Percentiles rank a stretch among this genome's conserved stretches.
These are phyloP conservation scores for Pterostichus niger DNA, from an alignment of 2,888 invertebrate species.

Conservation along the genomic window DNA sequence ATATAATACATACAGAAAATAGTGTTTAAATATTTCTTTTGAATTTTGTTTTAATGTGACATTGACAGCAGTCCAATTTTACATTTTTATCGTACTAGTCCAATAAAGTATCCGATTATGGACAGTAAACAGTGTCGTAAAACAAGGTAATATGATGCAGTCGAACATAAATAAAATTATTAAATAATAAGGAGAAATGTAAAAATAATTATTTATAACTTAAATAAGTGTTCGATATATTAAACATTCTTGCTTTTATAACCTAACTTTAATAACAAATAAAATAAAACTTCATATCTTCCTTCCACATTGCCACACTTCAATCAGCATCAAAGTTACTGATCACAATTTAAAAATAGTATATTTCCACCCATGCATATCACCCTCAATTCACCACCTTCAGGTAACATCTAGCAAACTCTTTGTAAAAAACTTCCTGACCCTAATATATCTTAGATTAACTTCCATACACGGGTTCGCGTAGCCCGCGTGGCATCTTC, in stretches of 20 bases:
- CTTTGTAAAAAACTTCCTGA: constrained; percentile 45
- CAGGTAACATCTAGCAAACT: constrained; percentile 24
- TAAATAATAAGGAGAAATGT: no score
- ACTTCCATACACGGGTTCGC: constrained; percentile 41
- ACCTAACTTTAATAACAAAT: not conserved
- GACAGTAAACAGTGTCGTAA: no score
- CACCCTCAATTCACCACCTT: constrained; percentile 1
- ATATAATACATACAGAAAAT: no score
- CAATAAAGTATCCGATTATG: no score
- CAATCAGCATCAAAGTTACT: constrained; percentile 19
- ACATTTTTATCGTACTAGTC: no score
- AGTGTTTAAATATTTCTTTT: no score
- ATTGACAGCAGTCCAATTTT: no score
- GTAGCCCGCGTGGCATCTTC: not conserved
- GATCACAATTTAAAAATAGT: not conserved
- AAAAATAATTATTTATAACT: no score
- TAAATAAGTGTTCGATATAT: not conserved
- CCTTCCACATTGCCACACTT: not conserved
- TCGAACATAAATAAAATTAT: no score
- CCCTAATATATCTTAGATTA: constrained; percentile 64
- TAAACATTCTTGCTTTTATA: not conserved
- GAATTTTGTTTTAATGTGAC: no score
- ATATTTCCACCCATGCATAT: not conserved
- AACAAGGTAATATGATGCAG: no score
- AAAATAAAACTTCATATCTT: not conserved